These are phyloP conservation scores for Brienomyrus longianalis DNA, from an alignment of 2,113 vertebrate genomes.

Conservation along the genomic window DNA sequence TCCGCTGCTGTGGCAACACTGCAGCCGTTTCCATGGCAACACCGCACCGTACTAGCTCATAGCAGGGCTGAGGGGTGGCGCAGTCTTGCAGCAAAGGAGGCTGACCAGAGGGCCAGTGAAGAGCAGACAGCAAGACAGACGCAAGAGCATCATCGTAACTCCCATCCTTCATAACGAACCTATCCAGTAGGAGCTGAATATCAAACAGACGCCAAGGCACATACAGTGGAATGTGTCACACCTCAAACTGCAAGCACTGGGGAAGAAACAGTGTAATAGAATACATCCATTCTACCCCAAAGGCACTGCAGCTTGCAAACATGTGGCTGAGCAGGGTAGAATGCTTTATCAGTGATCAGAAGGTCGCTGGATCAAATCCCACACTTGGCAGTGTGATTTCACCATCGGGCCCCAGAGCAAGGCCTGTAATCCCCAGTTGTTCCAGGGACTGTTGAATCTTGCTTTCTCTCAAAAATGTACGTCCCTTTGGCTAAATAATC, in stretches of 20 bases:
- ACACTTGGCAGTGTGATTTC: neutral
- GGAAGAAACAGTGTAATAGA: neutral
- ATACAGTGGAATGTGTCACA: neutral
- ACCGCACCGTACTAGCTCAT: neutral
- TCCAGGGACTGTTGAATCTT: neutral
- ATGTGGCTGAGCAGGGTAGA: neutral
- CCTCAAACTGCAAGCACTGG: neutral
- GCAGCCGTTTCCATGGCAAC: slow-evolving; percentile 9
- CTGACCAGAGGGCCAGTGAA: neutral
- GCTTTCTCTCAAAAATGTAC: neutral
- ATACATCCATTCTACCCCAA: neutral
- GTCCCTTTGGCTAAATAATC: neutral
- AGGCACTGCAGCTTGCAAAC: neutral
- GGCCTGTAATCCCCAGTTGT: neutral
- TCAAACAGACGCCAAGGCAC: neutral
- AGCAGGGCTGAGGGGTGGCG: slow-evolving; percentile 5
- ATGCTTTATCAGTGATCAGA: neutral
- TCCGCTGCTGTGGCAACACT: neutral
- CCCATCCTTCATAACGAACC: neutral
- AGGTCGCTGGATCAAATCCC: neutral
- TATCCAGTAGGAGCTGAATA: neutral
- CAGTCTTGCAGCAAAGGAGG: neutral
- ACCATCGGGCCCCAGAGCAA: neutral
- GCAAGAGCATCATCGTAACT: neutral
- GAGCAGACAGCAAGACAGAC: neutral